Base-by-base conservation (phyloP, 2,888 invertebrate species). In the Chalcosyrphus nemorum region DNA sequence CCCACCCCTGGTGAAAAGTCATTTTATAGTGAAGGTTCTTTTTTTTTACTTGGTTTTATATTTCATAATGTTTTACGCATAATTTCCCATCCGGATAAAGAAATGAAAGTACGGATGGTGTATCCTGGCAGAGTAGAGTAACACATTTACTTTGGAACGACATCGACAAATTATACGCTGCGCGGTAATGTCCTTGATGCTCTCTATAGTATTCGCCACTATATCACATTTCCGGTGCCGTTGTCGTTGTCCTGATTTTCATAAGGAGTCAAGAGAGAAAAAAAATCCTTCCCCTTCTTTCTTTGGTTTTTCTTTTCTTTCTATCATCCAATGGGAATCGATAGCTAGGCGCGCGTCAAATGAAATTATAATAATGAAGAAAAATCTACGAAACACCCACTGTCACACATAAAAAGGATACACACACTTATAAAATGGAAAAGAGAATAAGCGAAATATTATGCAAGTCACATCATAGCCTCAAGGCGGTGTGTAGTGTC, bases 11-110 rank as follows among this genome's bases (percentile, higher is more conserved):
- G 47, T 57, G 47, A 70, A 52, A 61, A 70, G 68, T 54, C 61
- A 68, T 70, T 77, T 68, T 54, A 63, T 43, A 65, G 32, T 29
- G 19, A 50, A 59, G 19, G 56, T 32, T 38, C 3, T 45, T 21
- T 27, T 63, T 66, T 41, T 19, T 13, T 11, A 0, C 13, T 54
- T 24, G 72, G 72, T 77, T 77, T 82, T 72, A 38, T 72, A 63
- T 72, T 77, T 77, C 77, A 77, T 72, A 82, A 82, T 81, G 59
- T 81, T 81, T 81, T 72, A 81, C 81, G 76, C 81, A 81, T 82
- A 82, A 82, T 82, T 82, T 82, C 77, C 77, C 71, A 72, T 66
- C n/a, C 72, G 77, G 66, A 72, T 68, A 72, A 56, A 71, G 59
- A 54, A 50, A 77, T 27, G 50, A 57, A 50, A 43, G 35, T 32